phyloP scores from a whole-genome alignment of 1,140 invertebrate genomes.

The Portunus trituberculatus region DNA sequence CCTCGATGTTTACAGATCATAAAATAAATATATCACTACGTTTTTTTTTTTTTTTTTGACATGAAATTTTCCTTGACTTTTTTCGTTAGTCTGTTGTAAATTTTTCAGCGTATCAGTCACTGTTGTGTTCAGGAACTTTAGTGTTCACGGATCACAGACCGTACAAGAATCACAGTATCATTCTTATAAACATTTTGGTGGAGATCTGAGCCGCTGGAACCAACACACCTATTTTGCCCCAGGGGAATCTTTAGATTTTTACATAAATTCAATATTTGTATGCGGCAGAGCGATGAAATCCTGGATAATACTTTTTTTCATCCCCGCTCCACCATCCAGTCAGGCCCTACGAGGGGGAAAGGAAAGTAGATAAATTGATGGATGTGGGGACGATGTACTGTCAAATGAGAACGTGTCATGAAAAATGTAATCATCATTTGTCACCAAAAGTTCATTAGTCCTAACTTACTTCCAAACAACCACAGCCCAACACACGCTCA shows the following conservation, averaged over 20 bases:
- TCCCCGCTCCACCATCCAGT: not conserved
- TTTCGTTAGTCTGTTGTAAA: no score
- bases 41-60: no score
- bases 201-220: not conserved
- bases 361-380: not conserved
- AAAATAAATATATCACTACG: no score
- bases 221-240: not conserved
- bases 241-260: not conserved
- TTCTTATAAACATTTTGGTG: not conserved
- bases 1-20: no score
- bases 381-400: not conserved
- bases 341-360: not conserved
- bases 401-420: not conserved
- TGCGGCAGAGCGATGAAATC: not conserved
- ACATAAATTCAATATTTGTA: conserved; percentile 24
- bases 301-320: conserved; percentile 12
- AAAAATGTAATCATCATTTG: not conserved
- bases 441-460: no score
- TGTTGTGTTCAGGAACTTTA: no score
- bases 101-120: no score
- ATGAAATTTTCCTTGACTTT: no score
- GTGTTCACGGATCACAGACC: no score
- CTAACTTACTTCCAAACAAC: not conserved
- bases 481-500: not conserved
- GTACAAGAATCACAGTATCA: no score